Evolutionary conservation across 2,797 vertebrate genomes (phyloP).

Genomic region (Phrynocephalus forsythii): DNA sequence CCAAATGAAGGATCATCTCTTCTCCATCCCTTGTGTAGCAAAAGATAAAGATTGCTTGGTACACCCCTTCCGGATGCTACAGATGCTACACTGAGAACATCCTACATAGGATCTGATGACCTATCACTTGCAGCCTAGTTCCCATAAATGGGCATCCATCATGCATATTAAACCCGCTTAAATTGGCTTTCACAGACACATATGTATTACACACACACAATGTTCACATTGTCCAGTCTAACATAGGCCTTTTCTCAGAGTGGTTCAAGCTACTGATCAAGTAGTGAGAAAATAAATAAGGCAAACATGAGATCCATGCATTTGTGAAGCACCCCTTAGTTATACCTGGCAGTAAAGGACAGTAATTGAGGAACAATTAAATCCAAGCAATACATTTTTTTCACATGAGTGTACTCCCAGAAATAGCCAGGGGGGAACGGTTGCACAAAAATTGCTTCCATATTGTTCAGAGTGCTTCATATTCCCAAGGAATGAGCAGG

Average conservation of each 20-base stretch:
- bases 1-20: background rate
- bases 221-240: too few relatives aligned
- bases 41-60: background rate
- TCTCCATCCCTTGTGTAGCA: background rate
- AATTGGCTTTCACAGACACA: background rate
- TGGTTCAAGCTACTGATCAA: background rate
- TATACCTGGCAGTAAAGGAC: background rate
- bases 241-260: background rate
- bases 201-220: background rate
- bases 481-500: background rate
- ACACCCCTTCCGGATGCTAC: background rate
- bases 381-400: background rate
- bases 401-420: background rate
- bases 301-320: background rate
- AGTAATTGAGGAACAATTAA: background rate
- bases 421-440: background rate
- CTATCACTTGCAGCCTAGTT: background rate
- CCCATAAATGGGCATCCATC: too few relatives aligned
- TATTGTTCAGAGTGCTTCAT: background rate
- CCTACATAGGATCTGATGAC: background rate
- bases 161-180: too few relatives aligned
- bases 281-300: background rate
- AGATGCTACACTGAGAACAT: background rate
- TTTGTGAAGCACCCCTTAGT: background rate
- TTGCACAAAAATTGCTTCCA: background rate